Evolutionary conservation across 2,113 vertebrate species (phyloP).

Genomic region (Orcinus orca): DNA sequence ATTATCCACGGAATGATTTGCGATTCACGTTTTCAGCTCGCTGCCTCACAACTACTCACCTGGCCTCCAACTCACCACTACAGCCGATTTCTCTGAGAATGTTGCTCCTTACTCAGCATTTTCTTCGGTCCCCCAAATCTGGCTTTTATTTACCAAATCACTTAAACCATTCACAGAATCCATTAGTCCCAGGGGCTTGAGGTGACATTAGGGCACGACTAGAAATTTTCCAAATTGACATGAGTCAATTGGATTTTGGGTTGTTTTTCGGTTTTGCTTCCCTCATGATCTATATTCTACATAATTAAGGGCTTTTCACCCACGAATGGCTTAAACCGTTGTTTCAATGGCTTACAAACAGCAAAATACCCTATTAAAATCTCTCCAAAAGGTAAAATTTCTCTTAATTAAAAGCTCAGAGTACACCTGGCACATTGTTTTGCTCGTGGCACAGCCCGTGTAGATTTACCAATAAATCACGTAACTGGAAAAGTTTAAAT

Average conservation of each 20-base stretch:
- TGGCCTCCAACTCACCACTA: not conserved
- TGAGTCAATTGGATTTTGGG: not conserved
- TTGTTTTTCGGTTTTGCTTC: slow-evolving; percentile 39
- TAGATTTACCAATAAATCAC: slow-evolving; percentile 46
- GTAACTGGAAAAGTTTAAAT: slow-evolving; percentile 52
- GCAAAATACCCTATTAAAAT: slow-evolving; percentile 21
- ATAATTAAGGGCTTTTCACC: slow-evolving; percentile 54
- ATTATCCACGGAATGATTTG: not conserved
- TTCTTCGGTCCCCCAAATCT: not conserved
- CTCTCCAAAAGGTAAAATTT: slow-evolving; percentile 45
- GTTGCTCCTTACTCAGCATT: not conserved
- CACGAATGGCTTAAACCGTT: slow-evolving; percentile 30
- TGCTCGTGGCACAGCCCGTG: not conserved
- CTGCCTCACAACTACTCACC: not conserved
- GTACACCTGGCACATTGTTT: slow-evolving; percentile 16
- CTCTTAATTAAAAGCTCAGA: slow-evolving; percentile 65
- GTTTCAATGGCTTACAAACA: slow-evolving; percentile 51
- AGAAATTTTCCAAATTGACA: slow-evolving; percentile 17
- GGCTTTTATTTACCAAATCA: not conserved
- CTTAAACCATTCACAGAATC: not conserved
- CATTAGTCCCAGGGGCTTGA: not conserved
- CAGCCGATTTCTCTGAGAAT: not conserved
- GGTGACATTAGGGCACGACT: not conserved
- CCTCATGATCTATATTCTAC: slow-evolving; percentile 25
- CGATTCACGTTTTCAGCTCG: not conserved